Evolutionary conservation across 2,888 invertebrate species (phyloP).

Genomic region (Pardosa pseudoannulata): DNA sequence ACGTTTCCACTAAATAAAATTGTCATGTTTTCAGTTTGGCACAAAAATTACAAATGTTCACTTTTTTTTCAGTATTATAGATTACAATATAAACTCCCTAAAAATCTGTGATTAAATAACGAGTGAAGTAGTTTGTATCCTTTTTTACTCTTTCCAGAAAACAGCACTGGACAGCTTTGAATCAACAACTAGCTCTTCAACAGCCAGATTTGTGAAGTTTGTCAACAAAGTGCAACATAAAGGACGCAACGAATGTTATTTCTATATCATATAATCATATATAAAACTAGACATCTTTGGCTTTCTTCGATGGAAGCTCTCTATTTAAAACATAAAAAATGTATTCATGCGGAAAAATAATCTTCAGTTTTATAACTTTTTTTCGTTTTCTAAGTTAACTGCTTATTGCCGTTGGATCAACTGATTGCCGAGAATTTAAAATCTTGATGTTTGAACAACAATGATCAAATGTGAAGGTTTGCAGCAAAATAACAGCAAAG

Average conservation of each 20-base stretch:
- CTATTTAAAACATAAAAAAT: conserved; percentile 48
- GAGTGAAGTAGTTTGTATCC: conserved; percentile 45
- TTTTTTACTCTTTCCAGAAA: conserved; percentile 1
- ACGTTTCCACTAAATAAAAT: too few relatives aligned
- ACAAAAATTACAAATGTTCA: neutral
- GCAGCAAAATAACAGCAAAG: too few relatives aligned
- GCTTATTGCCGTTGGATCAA: conserved; percentile 39
- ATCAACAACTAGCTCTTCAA: conserved; percentile 51
- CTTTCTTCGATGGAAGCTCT: conserved; percentile 46
- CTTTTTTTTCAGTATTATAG: neutral
- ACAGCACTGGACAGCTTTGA: conserved; percentile 35
- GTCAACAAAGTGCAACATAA: conserved; percentile 69
- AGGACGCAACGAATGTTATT: conserved; percentile 60
- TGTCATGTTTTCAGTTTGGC: too few relatives aligned
- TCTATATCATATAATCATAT: conserved; percentile 43
- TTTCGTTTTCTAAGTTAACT: neutral
- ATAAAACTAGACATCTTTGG: conserved; percentile 69
- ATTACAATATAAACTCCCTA: conserved; percentile 21
- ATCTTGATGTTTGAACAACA: too few relatives aligned
- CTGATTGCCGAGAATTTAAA: too few relatives aligned
- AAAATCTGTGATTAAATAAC: conserved; percentile 62
- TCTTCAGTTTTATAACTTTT: conserved; percentile 25
- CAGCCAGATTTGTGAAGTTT: conserved; percentile 44
- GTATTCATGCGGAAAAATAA: conserved; percentile 40
- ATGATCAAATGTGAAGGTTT: too few relatives aligned